These are phyloP conservation scores for Tinamus guttatus DNA, from an alignment of 2,113 vertebrate species.

Conservation along the genomic window DNA sequence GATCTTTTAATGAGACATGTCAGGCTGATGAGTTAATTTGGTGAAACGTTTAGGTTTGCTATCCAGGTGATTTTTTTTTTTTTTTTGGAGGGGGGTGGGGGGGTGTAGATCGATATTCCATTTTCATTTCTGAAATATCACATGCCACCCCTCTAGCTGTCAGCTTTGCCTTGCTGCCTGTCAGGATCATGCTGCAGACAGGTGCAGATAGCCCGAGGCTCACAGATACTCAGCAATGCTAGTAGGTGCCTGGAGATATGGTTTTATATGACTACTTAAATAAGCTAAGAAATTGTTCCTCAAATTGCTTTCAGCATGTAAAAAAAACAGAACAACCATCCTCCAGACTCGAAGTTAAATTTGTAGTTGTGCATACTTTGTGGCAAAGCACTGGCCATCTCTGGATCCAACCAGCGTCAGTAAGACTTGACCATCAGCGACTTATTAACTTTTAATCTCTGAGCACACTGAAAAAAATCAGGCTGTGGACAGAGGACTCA, in stretches of 20 bases:
- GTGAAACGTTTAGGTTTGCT: not conserved
- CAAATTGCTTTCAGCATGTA: not conserved
- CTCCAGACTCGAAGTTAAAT: not conserved
- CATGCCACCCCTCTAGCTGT: not conserved
- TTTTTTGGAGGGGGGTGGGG: not conserved
- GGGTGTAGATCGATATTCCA: not conserved
- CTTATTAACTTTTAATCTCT: not conserved
- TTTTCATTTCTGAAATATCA: not conserved
- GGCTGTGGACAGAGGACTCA: not conserved
- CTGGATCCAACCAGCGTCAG: not conserved
- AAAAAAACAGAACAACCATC: not conserved
- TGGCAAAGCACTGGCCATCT: not conserved
- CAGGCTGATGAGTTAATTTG: constrained; percentile 33
- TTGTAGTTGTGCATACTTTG: not conserved
- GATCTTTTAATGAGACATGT: constrained; percentile 4
- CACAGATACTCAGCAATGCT: not conserved
- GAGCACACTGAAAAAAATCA: not conserved
- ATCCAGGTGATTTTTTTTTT: not conserved
- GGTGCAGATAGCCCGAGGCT: constrained; percentile 41
- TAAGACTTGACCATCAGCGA: not conserved
- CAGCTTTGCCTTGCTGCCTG: constrained; percentile 26
- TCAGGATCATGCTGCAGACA: constrained; percentile 41
- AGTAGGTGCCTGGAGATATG: not conserved
- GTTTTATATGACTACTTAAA: not conserved
- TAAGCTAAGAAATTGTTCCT: not conserved